Percentiles rank a stretch among this genome's conserved stretches.
phyloP scores from a whole-genome alignment of 2,113 vertebrate species.

The Ceuthmochares aereus region DNA sequence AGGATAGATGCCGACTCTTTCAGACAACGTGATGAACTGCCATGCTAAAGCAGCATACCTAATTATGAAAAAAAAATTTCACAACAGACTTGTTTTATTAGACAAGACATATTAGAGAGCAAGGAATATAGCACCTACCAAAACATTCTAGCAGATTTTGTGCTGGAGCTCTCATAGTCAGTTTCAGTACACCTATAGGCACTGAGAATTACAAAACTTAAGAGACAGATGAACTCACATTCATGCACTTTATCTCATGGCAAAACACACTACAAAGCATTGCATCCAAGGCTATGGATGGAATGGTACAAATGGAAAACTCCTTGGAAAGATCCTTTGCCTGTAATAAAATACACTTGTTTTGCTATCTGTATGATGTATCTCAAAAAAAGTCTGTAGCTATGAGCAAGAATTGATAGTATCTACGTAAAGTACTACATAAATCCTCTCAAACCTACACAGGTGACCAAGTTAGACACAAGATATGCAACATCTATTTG shows the following conservation, averaged over 20 bases:
- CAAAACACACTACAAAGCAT: neutral
- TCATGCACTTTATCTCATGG: neutral
- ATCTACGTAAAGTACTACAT: neutral
- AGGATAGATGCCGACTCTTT: neutral
- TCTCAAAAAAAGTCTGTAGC: neutral
- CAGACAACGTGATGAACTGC: neutral
- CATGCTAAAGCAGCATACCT: neutral
- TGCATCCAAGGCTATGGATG: neutral
- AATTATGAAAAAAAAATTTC: neutral
- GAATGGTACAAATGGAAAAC: neutral
- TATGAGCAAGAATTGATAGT: neutral
- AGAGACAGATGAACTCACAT: neutral
- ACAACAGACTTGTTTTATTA: neutral
- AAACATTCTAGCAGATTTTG: neutral
- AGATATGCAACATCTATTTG: neutral
- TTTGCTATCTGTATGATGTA: neutral
- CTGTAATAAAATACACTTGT: neutral
- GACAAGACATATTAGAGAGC: fast-evolving
- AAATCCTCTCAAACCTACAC: neutral
- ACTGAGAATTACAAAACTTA: neutral
- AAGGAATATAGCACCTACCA: neutral
- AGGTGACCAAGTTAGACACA: neutral
- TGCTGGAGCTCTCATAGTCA: neutral
- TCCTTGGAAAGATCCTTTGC: neutral
- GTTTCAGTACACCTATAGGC: neutral